phyloP scores from a whole-genome alignment of 2,113 vertebrate species.

The Enhydra lutris region DNA sequence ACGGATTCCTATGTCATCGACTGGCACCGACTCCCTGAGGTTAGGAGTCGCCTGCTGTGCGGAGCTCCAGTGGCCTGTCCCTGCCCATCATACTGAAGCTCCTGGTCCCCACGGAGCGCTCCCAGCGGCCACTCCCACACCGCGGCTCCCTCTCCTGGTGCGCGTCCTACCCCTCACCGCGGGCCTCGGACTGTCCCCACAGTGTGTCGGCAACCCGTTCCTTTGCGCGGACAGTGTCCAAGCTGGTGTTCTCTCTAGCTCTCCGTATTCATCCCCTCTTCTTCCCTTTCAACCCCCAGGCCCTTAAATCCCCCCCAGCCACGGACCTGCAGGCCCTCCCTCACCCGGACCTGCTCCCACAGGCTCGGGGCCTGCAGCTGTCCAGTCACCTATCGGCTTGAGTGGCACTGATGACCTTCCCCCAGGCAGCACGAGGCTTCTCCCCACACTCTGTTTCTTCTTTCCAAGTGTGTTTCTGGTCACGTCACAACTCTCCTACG shows the following conservation, averaged over 20 bases:
- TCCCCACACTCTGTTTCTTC: background rate
- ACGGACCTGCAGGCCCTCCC: background rate
- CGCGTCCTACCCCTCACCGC: rapidly evolving
- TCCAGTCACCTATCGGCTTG: background rate
- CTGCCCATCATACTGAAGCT: rapidly evolving
- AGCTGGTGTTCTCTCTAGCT: background rate
- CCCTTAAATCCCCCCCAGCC: too few relatives aligned
- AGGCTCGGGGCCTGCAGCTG: rapidly evolving
- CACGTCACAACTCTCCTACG: rapidly evolving
- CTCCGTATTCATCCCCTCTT: background rate
- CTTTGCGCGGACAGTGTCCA: background rate
- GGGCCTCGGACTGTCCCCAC: rapidly evolving
- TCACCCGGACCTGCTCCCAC: too few relatives aligned
- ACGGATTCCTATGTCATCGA: rapidly evolving
- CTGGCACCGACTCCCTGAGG: rapidly evolving
- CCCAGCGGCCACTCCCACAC: rapidly evolving
- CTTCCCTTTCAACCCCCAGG: background rate
- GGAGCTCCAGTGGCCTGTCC: background rate
- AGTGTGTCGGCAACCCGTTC: background rate
- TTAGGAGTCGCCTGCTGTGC: background rate
- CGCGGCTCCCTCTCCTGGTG: background rate
- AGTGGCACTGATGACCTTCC: background rate
- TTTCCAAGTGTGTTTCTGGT: background rate
- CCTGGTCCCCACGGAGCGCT: rapidly evolving
- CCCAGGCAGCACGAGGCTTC: background rate